These are phyloP conservation scores for Erynnis tages DNA, from an alignment of 2,888 invertebrate species.

Conservation along the genomic window DNA sequence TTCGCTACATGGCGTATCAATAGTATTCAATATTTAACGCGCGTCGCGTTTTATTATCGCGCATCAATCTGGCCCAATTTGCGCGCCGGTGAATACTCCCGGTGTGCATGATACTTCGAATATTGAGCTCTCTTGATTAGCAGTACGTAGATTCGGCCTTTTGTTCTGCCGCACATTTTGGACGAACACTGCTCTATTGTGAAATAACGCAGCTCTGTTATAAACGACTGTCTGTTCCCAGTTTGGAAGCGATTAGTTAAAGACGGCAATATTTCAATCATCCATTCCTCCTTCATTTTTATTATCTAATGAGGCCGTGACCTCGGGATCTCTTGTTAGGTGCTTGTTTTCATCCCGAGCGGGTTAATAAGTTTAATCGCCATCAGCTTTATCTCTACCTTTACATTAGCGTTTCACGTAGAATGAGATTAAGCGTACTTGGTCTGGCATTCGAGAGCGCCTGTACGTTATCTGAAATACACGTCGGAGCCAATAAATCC, in stretches of 20 bases:
- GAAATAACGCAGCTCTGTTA: neutral
- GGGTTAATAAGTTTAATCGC: constrained; percentile 23
- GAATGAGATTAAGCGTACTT: neutral
- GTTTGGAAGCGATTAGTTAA: neutral
- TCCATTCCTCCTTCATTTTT: constrained; percentile 12
- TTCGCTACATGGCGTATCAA: constrained; percentile 12
- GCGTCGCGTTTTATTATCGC: constrained; percentile 13
- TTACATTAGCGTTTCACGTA: neutral
- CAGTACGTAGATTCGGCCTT: neutral
- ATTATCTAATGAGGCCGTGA: constrained; percentile 17
- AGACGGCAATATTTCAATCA: constrained; percentile 8
- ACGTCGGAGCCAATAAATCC: neutral
- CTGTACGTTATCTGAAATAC: neutral
- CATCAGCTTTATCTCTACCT: neutral
- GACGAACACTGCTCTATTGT: neutral
- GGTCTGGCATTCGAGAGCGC: neutral
- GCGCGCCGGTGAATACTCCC: constrained; percentile 1
- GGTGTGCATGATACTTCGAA: neutral
- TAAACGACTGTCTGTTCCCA: neutral
- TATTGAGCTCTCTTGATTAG: constrained; percentile 6
- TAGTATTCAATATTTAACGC: constrained; percentile 11
- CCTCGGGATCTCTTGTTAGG: constrained; percentile 13
- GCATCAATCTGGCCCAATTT: constrained; percentile 18
- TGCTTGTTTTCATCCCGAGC: constrained; percentile 15
- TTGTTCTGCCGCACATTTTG: neutral